These are phyloP conservation scores for Barbus barbus DNA, from an alignment of 2,113 vertebrate species.

Conservation along the genomic window DNA sequence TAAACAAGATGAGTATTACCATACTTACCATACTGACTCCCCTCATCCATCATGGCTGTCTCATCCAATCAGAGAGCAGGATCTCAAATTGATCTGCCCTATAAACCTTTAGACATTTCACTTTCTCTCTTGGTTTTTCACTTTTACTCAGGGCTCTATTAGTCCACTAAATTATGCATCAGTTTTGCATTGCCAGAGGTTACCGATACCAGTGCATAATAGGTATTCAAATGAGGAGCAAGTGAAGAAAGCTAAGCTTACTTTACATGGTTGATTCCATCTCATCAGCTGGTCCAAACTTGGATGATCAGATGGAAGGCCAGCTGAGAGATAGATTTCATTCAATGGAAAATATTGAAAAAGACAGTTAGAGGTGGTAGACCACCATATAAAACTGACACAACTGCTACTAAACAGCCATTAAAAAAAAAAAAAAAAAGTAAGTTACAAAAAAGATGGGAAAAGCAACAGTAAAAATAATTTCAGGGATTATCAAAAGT, in stretches of 20 bases:
- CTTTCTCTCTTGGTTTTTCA: constrained; percentile 5
- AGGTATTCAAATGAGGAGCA: neutral
- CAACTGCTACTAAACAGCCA: no score
- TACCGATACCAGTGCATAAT: neutral
- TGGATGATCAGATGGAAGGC: neutral
- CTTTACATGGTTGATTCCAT: neutral
- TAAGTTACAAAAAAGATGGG: no score
- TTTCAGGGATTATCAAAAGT: no score
- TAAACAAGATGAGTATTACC: constrained; percentile 63
- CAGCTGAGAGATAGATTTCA: neutral
- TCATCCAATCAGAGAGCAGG: constrained; percentile 56
- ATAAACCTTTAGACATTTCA: constrained; percentile 58
- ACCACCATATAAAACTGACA: neutral
- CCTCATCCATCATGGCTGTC: constrained; percentile 70
- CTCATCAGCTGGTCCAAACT: neutral
- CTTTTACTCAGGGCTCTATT: neutral
- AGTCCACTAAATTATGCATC: neutral
- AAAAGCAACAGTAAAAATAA: no score
- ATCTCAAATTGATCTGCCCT: constrained; percentile 55
- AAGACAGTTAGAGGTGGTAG: neutral
- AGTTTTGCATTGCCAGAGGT: neutral
- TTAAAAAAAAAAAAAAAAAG: no score
- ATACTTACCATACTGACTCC: constrained; percentile 69
- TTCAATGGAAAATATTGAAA: neutral
- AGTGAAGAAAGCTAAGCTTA: neutral